phyloP scores from a whole-genome alignment of 1,140 invertebrate species.

The Plectrocnemia conspersa region DNA sequence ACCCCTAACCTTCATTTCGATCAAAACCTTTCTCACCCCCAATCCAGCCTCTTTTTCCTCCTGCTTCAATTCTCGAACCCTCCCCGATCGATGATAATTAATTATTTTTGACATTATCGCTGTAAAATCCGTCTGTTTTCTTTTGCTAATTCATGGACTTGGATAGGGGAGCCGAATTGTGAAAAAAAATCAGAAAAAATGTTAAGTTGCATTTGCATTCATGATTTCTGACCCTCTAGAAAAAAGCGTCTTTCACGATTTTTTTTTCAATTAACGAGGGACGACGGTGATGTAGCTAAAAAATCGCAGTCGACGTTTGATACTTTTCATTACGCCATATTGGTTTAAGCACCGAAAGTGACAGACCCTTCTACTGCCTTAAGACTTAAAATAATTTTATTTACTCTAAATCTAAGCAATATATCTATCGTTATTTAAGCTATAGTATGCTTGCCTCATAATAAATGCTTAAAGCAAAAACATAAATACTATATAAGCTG shows the following conservation, averaged over 20 bases:
- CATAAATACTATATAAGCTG: too few relatives aligned
- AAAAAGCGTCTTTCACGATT: neutral
- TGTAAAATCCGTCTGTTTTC: constrained; percentile 51
- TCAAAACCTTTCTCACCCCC: too few relatives aligned
- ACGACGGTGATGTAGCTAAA: constrained; percentile 25
- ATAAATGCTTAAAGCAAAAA: too few relatives aligned
- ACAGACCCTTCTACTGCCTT: too few relatives aligned
- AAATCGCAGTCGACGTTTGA: constrained; percentile 5
- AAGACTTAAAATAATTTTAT: too few relatives aligned
- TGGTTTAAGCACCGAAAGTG: constrained; percentile 2
- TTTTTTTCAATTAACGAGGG: constrained; percentile 33
- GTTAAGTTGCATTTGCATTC: constrained; percentile 31
- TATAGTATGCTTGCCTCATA: too few relatives aligned
- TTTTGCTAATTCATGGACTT: constrained; percentile 55
- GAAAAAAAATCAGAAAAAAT: constrained; percentile 16
- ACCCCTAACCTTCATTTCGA: too few relatives aligned
- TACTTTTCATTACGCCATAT: constrained; percentile 21
- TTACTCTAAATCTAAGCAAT: too few relatives aligned
- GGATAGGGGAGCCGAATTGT: constrained; percentile 36
- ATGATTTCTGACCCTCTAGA: constrained; percentile 24
- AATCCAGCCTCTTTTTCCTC: too few relatives aligned
- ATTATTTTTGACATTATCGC: constrained; percentile 58
- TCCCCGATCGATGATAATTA: constrained; percentile 55
- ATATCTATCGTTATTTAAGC: too few relatives aligned
- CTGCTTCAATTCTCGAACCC: too few relatives aligned